phyloP scores from a whole-genome alignment of 2,888 invertebrate genomes.

The Scrobipalpa costella region DNA sequence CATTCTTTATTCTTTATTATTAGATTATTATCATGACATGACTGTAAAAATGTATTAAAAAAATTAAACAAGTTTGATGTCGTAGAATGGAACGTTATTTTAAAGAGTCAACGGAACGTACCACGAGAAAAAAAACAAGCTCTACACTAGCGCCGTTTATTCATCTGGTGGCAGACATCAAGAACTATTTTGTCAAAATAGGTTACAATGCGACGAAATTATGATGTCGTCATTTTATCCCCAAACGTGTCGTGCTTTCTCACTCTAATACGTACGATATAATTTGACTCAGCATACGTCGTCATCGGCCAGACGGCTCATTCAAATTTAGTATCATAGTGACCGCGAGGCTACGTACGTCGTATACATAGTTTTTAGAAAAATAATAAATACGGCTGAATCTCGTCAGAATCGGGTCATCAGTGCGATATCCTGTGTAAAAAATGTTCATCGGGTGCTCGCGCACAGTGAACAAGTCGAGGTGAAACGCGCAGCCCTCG shows the following conservation, averaged over 20 bases:
- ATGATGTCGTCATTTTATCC: conserved; percentile 36
- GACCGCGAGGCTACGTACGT: conserved; percentile 72
- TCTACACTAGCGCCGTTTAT: conserved; percentile 51
- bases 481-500: conserved; percentile 55
- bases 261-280: conserved; percentile 42
- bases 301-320: conserved; percentile 49
- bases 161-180: conserved; percentile 70
- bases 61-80: neutral
- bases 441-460: conserved; percentile 60
- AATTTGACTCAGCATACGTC: conserved; percentile 24
- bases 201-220: conserved; percentile 59
- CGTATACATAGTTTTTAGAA: conserved; percentile 56
- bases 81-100: neutral
- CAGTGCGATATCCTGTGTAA: conserved; percentile 29
- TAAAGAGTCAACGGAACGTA: conserved; percentile 47
- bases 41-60: too few species aligned
- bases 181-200: conserved; percentile 78
- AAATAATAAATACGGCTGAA: conserved; percentile 51
- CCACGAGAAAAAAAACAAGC: conserved; percentile 38
- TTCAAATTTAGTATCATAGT: conserved; percentile 41
- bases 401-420: conserved; percentile 41
- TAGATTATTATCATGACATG: too few species aligned
- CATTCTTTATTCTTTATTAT: too few species aligned
- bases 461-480: conserved; percentile 52
- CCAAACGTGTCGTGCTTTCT: conserved; percentile 47